phyloP scores from a whole-genome alignment of 2,113 vertebrate species.

The Hippocampus zosterae region DNA sequence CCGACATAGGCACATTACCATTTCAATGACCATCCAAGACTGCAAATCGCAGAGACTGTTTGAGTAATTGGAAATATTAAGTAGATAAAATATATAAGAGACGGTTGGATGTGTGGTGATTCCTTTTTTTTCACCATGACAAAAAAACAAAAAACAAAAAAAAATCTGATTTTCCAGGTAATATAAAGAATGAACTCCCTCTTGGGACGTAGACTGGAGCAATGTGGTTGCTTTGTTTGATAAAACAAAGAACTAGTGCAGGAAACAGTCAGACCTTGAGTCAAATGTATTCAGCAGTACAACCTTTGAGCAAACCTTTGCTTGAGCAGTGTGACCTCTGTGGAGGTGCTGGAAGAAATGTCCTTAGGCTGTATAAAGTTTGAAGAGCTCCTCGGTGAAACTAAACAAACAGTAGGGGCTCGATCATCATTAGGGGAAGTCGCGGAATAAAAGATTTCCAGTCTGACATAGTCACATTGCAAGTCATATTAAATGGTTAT shows the following conservation, averaged over 20 bases:
- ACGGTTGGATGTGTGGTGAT: slow-evolving; percentile 35
- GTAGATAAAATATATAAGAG: slow-evolving; percentile 59
- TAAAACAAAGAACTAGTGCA: slow-evolving; percentile 47
- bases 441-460: too few species aligned
- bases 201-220: slow-evolving; percentile 25
- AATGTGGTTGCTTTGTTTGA: slow-evolving; percentile 44
- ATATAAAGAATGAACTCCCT: slow-evolving; percentile 28
- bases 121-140: slow-evolving; percentile 22
- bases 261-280: slow-evolving; percentile 54
- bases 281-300: slow-evolving; percentile 45
- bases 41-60: slow-evolving; percentile 64
- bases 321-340: slow-evolving; percentile 50
- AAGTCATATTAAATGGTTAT: slow-evolving; percentile 19
- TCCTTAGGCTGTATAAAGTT: slow-evolving; percentile 46
- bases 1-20: slow-evolving; percentile 67
- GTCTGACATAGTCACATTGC: too few species aligned
- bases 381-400: slow-evolving; percentile 53
- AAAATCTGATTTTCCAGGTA: slow-evolving; percentile 33
- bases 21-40: slow-evolving; percentile 62
- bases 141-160: slow-evolving; percentile 6
- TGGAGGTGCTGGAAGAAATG: slow-evolving; percentile 39
- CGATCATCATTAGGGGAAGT: background rate
- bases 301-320: slow-evolving; percentile 41
- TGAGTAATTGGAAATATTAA: slow-evolving; percentile 70
- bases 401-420: slow-evolving; percentile 26